Evolutionary conservation across 2,888 invertebrate genomes (phyloP).

Genomic region (Polydesmus complanatus): DNA sequence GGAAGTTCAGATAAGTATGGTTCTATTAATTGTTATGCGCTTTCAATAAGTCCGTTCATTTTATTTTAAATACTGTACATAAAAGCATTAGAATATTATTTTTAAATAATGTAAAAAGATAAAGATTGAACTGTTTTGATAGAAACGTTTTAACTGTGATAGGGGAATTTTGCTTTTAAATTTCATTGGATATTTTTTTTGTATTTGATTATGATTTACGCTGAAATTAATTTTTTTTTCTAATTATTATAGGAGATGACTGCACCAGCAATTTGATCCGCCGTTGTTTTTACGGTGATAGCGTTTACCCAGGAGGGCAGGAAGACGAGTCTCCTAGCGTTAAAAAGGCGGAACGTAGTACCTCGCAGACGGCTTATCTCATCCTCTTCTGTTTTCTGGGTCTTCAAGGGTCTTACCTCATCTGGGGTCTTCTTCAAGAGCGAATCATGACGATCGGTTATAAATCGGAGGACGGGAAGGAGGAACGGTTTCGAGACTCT

Average conservation of each 20-base stretch:
- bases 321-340: background rate
- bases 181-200: no score
- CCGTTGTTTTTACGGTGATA: slow-evolving; percentile 10
- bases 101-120: no score
- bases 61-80: no score
- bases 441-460: slow-evolving; percentile 92
- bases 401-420: slow-evolving; percentile 75
- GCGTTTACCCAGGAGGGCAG: background rate
- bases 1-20: no score
- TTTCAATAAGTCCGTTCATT: no score
- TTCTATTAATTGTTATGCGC: no score
- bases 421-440: slow-evolving; percentile 95
- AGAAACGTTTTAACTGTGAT: no score
- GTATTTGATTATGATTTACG: no score
- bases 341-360: slow-evolving; percentile 25
- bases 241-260: slow-evolving; percentile 4
- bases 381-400: slow-evolving; percentile 70
- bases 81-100: no score
- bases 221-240: no score
- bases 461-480: slow-evolving; percentile 43
- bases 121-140: no score
- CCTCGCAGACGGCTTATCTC: slow-evolving; percentile 43
- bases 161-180: no score
- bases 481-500: slow-evolving; percentile 71
- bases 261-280: background rate